Evolutionary conservation across 2,888 invertebrate species (phyloP).

Genomic region (Cantharis rustica): DNA sequence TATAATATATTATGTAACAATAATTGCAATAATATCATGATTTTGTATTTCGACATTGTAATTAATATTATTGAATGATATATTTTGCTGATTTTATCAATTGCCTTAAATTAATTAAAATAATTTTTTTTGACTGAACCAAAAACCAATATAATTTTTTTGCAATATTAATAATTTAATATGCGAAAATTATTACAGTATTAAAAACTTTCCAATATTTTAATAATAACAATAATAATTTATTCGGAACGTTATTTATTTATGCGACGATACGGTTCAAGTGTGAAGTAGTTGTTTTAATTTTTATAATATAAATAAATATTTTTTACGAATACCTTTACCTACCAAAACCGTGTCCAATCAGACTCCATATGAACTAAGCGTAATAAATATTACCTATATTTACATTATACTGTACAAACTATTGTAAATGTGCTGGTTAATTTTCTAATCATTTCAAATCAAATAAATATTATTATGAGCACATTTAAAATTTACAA

Average conservation of each 20-base stretch:
- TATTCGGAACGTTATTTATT: background rate
- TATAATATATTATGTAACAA: no score
- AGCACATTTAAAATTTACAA: background rate
- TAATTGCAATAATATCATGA: no score
- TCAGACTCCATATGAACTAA: constrained; percentile 7
- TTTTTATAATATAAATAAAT: background rate
- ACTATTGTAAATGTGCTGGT: constrained; percentile 3
- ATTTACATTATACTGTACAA: constrained; percentile 32
- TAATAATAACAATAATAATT: background rate
- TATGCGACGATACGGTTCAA: background rate
- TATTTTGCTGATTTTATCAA: no score
- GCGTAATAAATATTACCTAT: constrained; percentile 14
- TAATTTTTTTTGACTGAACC: no score
- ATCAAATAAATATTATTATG: background rate
- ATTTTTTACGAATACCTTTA: constrained; percentile 10
- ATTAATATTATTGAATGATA: no score
- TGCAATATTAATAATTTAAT: background rate
- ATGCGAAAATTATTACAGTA: background rate
- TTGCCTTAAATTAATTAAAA: no score
- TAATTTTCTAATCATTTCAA: background rate
- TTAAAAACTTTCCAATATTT: background rate
- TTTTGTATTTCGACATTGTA: no score
- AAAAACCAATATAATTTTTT: no score
- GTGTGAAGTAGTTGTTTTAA: background rate
- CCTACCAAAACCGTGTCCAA: constrained; percentile 29